Base-by-base conservation (phyloP, 2,888 invertebrate genomes). In the Mythimna impura region DNA sequence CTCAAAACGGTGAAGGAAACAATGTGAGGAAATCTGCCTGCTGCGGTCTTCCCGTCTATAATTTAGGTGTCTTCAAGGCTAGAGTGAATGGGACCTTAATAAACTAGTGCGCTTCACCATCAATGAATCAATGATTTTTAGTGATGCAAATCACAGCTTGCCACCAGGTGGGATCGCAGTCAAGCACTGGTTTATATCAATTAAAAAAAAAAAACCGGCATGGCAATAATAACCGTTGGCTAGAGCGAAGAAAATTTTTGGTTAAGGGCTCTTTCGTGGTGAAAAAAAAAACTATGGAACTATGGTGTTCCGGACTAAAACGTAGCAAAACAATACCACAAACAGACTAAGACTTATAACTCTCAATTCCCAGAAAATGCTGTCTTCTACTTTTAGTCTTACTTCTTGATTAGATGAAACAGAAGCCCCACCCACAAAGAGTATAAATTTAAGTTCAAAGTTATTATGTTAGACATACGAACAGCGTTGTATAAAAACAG, bases 381-480 rank as follows among this genome's bases (percentile, higher is more conserved):
- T 57, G 78, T 78, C 10, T 61, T 61, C 7, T 30, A 30, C 6
- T 4, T 62, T 50, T 62, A 57, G 50, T 57, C 55, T 34, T 50
- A 50, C 22, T 50, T 43, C 34, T 63, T 78, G 43, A 71, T 78
- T 58, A 60, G 20, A 50, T 58, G 10, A 63, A 63, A 62, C 30
- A 14, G 47, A 50, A 77, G 36, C 43, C 20, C 43, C 20, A 71
- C 20, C 43, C 20, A 71, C 57, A 78, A 71, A 71, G 72, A 22
- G 52, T 20, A 60, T 10, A 75, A 63, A 57, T 61, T 74, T 55
- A 78, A 58, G n/a, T 58, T 63, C 9, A 25, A 63, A 43, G 30
- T 52, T 70, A 57, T 70, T 63, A 57, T 25, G 40, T 52, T 58
- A 43, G 17, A 40, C n/a, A 65, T 47, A 64, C 30, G 7, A 68